These are phyloP conservation scores for Clamator glandarius DNA, from an alignment of 2,797 vertebrate species.

Conservation along the genomic window DNA sequence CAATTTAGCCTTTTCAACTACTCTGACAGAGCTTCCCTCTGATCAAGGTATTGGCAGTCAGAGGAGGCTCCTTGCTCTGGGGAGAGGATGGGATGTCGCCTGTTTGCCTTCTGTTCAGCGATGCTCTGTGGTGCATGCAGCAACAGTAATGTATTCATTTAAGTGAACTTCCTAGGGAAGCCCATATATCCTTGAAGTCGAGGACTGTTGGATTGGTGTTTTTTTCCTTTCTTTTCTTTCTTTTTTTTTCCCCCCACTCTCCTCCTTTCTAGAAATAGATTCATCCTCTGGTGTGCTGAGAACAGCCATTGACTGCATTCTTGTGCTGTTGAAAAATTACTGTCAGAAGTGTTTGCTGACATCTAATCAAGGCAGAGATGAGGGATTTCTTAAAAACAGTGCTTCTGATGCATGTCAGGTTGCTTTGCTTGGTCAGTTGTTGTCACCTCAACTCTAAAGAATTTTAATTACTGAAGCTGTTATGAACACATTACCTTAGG, in stretches of 20 bases:
- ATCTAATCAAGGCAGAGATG: constrained; percentile 49
- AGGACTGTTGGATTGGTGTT: not conserved
- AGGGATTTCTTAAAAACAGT: constrained; percentile 43
- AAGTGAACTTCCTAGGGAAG: constrained; percentile 13
- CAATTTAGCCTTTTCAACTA: not conserved
- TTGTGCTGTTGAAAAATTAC: constrained; percentile 27
- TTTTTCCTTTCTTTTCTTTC: accelerated
- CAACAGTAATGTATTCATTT: not conserved
- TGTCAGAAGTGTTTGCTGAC: constrained; percentile 46
- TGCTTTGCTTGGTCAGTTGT: constrained; percentile 56
- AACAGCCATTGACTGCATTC: not conserved
- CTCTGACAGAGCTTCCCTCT: not conserved
- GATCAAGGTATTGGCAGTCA: not conserved
- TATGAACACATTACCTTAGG: constrained; percentile 21
- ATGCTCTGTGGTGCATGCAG: not conserved
- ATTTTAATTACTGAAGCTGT: constrained; percentile 56
- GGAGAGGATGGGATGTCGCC: not conserved
- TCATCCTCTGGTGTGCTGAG: not conserved
- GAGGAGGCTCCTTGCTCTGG: not conserved
- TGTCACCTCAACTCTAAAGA: constrained; percentile 51
- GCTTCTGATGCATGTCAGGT: constrained; percentile 37
- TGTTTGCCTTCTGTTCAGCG: not conserved
- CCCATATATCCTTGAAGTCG: not conserved
- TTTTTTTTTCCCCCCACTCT: accelerated
- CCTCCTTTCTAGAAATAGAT: constrained; percentile 25